A percentile compares a stretch with the other conserved stretches of the same genome.
These are phyloP conservation scores for Cepaea nemoralis DNA, from an alignment of 1,140 invertebrate species.

Conservation along the genomic window DNA sequence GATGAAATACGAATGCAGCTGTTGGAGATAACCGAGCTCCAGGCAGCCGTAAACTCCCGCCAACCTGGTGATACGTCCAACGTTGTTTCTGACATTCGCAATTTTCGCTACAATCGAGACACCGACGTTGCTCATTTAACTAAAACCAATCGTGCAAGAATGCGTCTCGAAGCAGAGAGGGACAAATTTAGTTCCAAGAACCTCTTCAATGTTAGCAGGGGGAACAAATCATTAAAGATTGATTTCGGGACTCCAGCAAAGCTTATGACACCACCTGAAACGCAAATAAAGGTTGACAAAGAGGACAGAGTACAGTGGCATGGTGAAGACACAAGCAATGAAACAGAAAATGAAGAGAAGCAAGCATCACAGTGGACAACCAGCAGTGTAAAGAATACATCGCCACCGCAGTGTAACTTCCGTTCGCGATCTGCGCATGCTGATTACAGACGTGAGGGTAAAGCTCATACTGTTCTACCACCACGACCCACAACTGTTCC, in stretches of 20 bases:
- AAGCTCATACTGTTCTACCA: background rate
- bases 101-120: background rate
- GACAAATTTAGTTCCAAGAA: slow-evolving; percentile 30
- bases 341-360: background rate
- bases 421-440: background rate
- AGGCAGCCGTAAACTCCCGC: background rate
- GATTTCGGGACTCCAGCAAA: background rate
- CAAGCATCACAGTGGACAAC: background rate
- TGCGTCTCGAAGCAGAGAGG: background rate
- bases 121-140: background rate
- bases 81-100: background rate
- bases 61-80: background rate
- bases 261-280: too few relatives aligned
- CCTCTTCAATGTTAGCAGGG: background rate
- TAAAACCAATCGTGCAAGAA: background rate
- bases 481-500: background rate
- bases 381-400: background rate
- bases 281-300: background rate
- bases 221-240: background rate
- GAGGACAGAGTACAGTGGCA: background rate
- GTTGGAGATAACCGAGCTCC: background rate
- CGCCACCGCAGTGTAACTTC: background rate
- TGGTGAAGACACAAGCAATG: background rate
- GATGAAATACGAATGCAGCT: slow-evolving; percentile 18
- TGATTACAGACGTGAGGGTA: background rate